Evolutionary conservation across 1,140 invertebrate species (phyloP), one percentile per base, ranked within the genome.

Genomic region (Laupala kohalensis): DNA sequence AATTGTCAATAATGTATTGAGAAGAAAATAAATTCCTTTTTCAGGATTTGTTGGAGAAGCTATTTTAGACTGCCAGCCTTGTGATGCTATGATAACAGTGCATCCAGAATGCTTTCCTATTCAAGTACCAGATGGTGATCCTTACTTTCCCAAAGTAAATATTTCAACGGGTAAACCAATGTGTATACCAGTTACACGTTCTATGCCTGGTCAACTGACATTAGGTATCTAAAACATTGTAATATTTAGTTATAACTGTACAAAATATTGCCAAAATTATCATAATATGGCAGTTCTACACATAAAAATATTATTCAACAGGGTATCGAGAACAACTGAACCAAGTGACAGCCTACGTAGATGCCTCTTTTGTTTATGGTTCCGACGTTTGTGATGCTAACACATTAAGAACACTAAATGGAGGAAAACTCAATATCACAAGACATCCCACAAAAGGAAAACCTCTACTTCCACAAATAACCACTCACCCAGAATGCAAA

Each of bases 291-390:
- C 13, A 63, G 62, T n/a, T n/a, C 13, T 63, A 26, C 9, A 27
- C 65, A 25, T 2, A 2, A 27, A 9, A 25, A 12, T 66, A n/a
- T 25, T 27, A 12, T 26, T 29, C 63, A 73, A 24, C 67, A 82
- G 82, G 84, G 24, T 77, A 80, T 25, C 78, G 86, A 69, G 85
- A 88, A 73, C 87, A 88, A 77, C 78, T 88, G 74, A 90, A 90
- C 76, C 85, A 87, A 76, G 78, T 88, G 12, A 90, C 88, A 6
- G 83, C 86, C 0, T 88, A 83, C 74, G 76, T 89, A 2, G 88
- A 90, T 76, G 82, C 83, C 5, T 88, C 87, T 0, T 82, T 84
- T 72, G 80, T 86, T 19, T 90, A 90, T 75, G 88, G 89, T 0
- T 87, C 85, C 5, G 87, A 87, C 71, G 78, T 82, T 62, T 89